A percentile compares a stretch with the other conserved stretches of the same genome.
Evolutionary conservation across 2,888 invertebrate genomes (phyloP).

Genomic region (Clusia tigrina): DNA sequence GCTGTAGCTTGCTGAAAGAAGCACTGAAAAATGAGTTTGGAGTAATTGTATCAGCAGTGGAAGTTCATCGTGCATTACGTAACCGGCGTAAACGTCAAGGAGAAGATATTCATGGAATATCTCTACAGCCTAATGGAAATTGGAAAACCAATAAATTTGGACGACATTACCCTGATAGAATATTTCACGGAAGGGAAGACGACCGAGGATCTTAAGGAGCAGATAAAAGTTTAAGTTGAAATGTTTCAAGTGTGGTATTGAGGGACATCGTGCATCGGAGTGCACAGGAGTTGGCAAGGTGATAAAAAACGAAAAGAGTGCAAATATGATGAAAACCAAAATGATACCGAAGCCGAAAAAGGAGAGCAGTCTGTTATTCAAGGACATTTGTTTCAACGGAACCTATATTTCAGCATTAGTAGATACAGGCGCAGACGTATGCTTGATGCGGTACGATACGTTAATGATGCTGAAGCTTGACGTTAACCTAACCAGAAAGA

Average conservation of each 20-base stretch:
- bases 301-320: not conserved
- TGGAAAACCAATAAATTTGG: too few species aligned
- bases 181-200: constrained; percentile 18
- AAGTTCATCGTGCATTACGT: constrained; percentile 17
- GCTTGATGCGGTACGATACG: constrained; percentile 24
- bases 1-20: constrained; percentile 8
- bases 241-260: not conserved
- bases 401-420: not conserved
- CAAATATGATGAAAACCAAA: not conserved
- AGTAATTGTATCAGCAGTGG: constrained; percentile 5
- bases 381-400: not conserved
- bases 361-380: not conserved
- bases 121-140: constrained; percentile 13
- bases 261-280: constrained; percentile 2
- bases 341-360: too few species aligned
- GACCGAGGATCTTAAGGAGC: not conserved
- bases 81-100: not conserved
- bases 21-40: constrained; percentile 19
- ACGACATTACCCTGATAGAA: constrained; percentile 10
- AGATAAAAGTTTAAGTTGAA: constrained; percentile 3
- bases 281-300: not conserved
- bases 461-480: constrained; percentile 19
- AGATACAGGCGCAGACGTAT: not conserved
- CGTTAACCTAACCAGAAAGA: constrained; percentile 17
- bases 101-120: constrained; percentile 9